A percentile compares a stretch with the other conserved stretches of the same genome.
Evolutionary conservation across 2,888 invertebrate genomes (phyloP).

Genomic region (Scaptomyza tumidula): DNA sequence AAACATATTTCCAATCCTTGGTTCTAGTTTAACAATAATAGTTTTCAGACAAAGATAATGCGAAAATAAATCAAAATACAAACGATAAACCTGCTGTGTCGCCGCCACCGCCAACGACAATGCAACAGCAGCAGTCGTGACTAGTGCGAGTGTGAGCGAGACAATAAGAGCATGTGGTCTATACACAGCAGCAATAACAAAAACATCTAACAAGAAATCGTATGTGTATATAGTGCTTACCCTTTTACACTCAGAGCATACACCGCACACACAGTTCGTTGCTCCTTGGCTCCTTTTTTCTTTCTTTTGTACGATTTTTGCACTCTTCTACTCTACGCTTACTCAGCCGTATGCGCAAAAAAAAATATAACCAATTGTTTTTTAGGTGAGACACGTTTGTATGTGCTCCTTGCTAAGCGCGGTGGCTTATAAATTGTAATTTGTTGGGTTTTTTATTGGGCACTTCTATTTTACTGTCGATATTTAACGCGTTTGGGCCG

Average conservation of each 20-base stretch:
- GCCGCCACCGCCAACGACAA: constrained; percentile 29
- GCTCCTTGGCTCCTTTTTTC: constrained; percentile 76
- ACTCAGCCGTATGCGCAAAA: constrained; percentile 68
- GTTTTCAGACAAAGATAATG: constrained; percentile 23
- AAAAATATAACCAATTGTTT: constrained; percentile 51
- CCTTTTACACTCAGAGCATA: constrained; percentile 72
- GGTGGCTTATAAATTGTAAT: constrained; percentile 23
- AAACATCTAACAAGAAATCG: constrained; percentile 55
- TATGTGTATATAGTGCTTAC: constrained; percentile 68
- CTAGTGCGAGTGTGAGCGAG: constrained; percentile 44
- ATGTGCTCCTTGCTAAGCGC: constrained; percentile 21
- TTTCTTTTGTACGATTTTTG: constrained; percentile 63
- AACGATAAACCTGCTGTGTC: constrained; percentile 51
- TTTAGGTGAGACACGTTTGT: constrained; percentile 46
- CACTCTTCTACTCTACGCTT: constrained; percentile 73
- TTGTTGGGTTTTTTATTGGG: constrained; percentile 20
- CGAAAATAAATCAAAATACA: constrained; percentile 34
- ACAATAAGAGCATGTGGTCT: constrained; percentile 47
- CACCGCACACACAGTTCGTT: constrained; percentile 77
- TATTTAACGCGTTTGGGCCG: constrained; percentile 60
- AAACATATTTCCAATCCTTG: not conserved
- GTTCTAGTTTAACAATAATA: constrained; percentile 13
- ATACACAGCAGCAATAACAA: constrained; percentile 50
- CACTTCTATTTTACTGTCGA: constrained; percentile 38
- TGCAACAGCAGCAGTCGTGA: constrained; percentile 47